Evolutionary conservation across 2,888 invertebrate species (phyloP).

Genomic region (Microctonus hyperodae): DNA sequence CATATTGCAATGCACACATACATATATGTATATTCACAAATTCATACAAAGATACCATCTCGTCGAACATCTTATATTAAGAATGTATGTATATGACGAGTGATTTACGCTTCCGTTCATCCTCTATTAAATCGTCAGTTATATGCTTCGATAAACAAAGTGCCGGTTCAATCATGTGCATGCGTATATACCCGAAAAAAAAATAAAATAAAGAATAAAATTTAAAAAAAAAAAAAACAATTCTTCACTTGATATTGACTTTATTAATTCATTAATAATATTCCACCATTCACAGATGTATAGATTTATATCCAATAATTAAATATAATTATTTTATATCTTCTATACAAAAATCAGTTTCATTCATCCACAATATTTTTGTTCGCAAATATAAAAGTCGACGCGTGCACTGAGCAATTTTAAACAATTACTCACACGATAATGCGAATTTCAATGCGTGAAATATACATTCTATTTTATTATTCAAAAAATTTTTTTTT

Average conservation of each 20-base stretch:
- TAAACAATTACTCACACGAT: too few species aligned
- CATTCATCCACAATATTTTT: too few species aligned
- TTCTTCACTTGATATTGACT: not conserved
- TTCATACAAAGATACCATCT: not conserved
- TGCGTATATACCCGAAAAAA: not conserved
- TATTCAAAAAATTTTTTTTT: too few species aligned
- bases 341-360: too few species aligned
- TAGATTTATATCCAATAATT: too few species aligned
- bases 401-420: too few species aligned
- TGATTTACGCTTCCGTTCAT: constrained; percentile 16
- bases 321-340: too few species aligned
- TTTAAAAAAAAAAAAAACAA: not conserved
- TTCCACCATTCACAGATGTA: too few species aligned
- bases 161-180: not conserved
- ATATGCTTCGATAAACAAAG: not conserved
- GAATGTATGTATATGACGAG: not conserved
- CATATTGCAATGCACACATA: constrained; percentile 52
- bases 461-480: too few species aligned
- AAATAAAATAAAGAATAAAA: not conserved
- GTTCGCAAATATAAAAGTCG: too few species aligned
- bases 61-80: constrained; percentile 16
- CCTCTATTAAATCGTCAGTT: constrained; percentile 17
- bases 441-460: too few species aligned
- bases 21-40: not conserved
- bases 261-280: too few species aligned